Percentiles rank a stretch among this genome's conserved stretches.
These are phyloP conservation scores for Lepidurus arcticus DNA, from an alignment of 1,140 invertebrate species.

Conservation along the genomic window DNA sequence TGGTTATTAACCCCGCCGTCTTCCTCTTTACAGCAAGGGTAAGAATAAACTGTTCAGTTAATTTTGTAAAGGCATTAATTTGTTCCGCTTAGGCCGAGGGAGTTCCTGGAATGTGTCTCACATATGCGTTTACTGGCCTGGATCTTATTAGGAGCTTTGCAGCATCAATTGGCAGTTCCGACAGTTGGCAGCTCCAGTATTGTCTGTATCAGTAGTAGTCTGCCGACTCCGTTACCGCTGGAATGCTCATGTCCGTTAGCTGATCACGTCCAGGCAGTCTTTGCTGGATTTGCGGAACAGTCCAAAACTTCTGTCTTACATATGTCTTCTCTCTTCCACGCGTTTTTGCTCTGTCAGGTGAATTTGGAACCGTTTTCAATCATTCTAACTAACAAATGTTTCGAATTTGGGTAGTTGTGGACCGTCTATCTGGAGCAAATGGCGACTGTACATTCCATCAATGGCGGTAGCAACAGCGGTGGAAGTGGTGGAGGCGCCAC, in stretches of 20 bases:
- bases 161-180: conserved; percentile 49
- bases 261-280: conserved; percentile 87
- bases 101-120: conserved; percentile 90
- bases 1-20: conserved; percentile 86
- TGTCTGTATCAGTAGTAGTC: not conserved
- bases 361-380: conserved; percentile 34
- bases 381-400: conserved; percentile 7
- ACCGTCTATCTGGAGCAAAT: conserved; percentile 94
- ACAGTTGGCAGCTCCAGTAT: not conserved
- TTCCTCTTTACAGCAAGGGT: conserved; percentile 72
- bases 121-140: conserved; percentile 92
- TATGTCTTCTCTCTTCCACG: conserved; percentile 75
- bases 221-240: conserved; percentile 71
- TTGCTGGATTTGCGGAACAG: conserved; percentile 94
- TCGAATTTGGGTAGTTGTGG: conserved; percentile 65
- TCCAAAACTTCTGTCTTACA: conserved; percentile 82
- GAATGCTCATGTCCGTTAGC: conserved; percentile 93
- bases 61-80: not conserved
- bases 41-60: conserved; percentile 21
- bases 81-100: conserved; percentile 63
- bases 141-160: conserved; percentile 88
- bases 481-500: conserved; percentile 45
- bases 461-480: conserved; percentile 27
- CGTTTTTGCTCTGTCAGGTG: conserved; percentile 61
- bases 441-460: conserved; percentile 57